A percentile compares a stretch with the other conserved stretches of the same genome.
phyloP scores from a whole-genome alignment of 2,113 vertebrate species.

The Cinclus mexicanus region DNA sequence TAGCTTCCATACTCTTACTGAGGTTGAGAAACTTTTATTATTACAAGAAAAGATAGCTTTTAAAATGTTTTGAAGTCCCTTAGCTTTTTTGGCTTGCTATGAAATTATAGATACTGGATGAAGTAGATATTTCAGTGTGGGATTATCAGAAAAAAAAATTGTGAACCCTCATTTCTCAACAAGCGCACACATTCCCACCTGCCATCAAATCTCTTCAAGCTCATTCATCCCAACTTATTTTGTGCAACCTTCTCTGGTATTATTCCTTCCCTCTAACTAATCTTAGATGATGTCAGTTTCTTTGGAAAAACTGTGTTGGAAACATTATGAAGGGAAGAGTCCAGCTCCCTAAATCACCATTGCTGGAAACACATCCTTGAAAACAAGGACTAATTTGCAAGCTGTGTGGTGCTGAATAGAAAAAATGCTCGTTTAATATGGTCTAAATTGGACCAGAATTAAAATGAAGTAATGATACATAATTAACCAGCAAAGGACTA shows the following conservation, averaged over 20 bases:
- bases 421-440: background rate
- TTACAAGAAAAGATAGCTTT: background rate
- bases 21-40: background rate
- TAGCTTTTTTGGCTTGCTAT: background rate
- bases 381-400: background rate
- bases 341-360: background rate
- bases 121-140: background rate
- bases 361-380: background rate
- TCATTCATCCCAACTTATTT: background rate
- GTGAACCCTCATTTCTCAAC: background rate
- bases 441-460: background rate
- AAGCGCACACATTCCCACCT: background rate
- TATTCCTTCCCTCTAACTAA: background rate
- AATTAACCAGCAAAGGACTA: background rate
- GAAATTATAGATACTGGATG: background rate
- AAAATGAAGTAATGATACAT: background rate
- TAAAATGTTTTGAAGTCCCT: background rate
- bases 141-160: background rate
- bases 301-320: background rate
- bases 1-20: background rate
- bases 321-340: background rate
- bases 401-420: background rate
- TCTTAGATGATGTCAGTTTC: background rate
- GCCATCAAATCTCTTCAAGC: background rate
- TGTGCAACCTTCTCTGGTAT: background rate